Percentiles rank a stretch among this genome's conserved stretches.
Conservation (phyloP, 1,140 invertebrate species). For the Lethrus apterus region DNA sequence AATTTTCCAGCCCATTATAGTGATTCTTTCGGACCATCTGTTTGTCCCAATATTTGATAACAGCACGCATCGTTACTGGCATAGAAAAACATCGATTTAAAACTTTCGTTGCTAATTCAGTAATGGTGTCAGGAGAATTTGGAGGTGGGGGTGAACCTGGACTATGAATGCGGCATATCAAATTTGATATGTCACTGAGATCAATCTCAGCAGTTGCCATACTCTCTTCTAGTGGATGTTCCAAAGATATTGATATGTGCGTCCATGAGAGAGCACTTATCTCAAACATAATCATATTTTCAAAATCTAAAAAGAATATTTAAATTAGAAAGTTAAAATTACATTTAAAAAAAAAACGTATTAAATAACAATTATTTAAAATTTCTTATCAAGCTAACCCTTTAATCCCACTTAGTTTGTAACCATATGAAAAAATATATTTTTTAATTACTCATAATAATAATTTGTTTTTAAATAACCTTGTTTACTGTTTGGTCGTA, state of each 20-base stretch:
- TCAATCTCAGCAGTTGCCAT: slow-evolving; percentile 89
- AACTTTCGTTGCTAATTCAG: slow-evolving; percentile 77
- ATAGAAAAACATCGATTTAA: slow-evolving; percentile 86
- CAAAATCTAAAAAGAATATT: slow-evolving; percentile 51
- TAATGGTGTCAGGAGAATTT: slow-evolving; percentile 50
- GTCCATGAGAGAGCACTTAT: slow-evolving; percentile 82
- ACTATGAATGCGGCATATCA: slow-evolving; percentile 52
- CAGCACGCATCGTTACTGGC: slow-evolving; percentile 68
- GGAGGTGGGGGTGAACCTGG: slow-evolving; percentile 41
- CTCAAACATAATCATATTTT: slow-evolving; percentile 82
- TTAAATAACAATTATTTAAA: no score
- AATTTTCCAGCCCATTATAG: slow-evolving; percentile 40
- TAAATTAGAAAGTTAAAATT: no score
- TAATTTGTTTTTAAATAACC: slow-evolving; percentile 47
- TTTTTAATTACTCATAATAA: no score
- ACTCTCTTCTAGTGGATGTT: slow-evolving; percentile 87
- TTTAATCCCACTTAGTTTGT: no score
- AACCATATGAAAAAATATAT: no score
- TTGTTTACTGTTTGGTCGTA: slow-evolving; percentile 67
- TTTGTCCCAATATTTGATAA: slow-evolving; percentile 49
- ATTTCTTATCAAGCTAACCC: no score
- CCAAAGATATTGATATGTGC: slow-evolving; percentile 82
- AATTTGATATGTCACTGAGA: slow-evolving; percentile 69
- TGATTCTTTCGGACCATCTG: slow-evolving; percentile 37
- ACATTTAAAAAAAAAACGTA: no score